Base-by-base conservation (phyloP, 2,888 invertebrate species). In the Listrodromus nycthemerus region DNA sequence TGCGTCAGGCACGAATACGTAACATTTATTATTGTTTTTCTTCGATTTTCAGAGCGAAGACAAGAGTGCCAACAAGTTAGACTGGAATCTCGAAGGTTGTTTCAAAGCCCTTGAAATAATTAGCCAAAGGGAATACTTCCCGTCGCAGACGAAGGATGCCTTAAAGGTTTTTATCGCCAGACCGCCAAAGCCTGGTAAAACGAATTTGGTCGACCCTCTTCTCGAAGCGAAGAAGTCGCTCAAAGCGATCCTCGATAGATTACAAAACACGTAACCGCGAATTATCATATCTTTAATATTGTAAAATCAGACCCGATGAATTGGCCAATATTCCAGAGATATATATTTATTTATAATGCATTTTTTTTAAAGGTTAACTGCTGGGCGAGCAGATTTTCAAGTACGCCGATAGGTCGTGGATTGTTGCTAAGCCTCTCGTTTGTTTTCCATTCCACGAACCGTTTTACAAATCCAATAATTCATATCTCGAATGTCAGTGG, bases 71-170 rank as follows among this genome's bases (percentile, higher is more conserved):
- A 85, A 87, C n/a, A 95, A 94, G 88, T 94, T 95, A 7, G 94
- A 95, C 0, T 96, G 96, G 95, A 95, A 95, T 76, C 92, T 96
- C 4, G 95, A 95, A 0, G 95, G 95, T 1, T 96, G 96, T 86
- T 95, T 95, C 86, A 90, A 94, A 8, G 94, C 95, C 0, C 91
- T 97, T 2, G 94, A 95, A 89, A 94, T 94, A 85, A 91, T 95
- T n/a, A 91, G 94, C 10, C 93, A 93, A 85, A 94, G 94, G 89
- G 93, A 94, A 76, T 95, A 95, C 89, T 94, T 96, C 86, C 94
- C 95, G 13, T 89, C 92, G 61, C 89, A 93, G 75, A 95, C 95
- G 8, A 94, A 93, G 88, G 93, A 94, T 82, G 94, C 94, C 0
- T 87, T 95, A 3, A 94, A 94, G 89, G 88, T 94, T 10, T 95